A percentile compares a stretch with the other conserved stretches of the same genome.
Evolutionary conservation across 2,888 invertebrate genomes (phyloP).

Genomic region (Athetis lepigone): DNA sequence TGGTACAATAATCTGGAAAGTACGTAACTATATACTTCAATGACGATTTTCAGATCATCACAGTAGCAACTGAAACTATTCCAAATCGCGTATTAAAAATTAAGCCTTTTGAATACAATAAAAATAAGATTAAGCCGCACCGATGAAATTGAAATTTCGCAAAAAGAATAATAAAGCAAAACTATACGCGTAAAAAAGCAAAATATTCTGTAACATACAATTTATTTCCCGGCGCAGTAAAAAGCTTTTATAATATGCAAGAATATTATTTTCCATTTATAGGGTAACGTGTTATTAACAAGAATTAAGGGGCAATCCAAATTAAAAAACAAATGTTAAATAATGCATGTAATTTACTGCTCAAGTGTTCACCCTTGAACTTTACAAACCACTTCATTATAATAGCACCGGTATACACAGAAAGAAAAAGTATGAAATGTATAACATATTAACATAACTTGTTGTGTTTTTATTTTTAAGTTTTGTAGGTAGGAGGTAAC

Average conservation of each 20-base stretch:
- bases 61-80: too few species aligned
- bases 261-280: conserved; percentile 29
- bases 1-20: conserved; percentile 16
- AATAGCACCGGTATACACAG: conserved; percentile 14
- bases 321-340: conserved; percentile 23
- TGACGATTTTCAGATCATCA: too few species aligned
- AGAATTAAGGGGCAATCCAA: conserved; percentile 37
- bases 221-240: not conserved
- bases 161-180: too few species aligned
- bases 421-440: conserved; percentile 19
- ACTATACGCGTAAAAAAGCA: too few species aligned
- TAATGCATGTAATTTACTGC: conserved; percentile 46
- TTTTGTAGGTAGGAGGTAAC: not conserved
- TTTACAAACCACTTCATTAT: conserved; percentile 41
- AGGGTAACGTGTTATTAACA: conserved; percentile 40
- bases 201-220: too few species aligned
- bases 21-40: too few species aligned
- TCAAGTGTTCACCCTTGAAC: conserved; percentile 52
- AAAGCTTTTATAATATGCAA: conserved; percentile 25
- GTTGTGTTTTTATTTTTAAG: conserved; percentile 3
- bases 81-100: too few species aligned
- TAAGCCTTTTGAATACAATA: too few species aligned
- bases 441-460: conserved; percentile 8
- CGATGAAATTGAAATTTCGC: too few species aligned
- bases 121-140: too few species aligned